These are phyloP conservation scores for Oceanodroma tethys DNA, from an alignment of 2,113 vertebrate genomes.

Conservation along the genomic window DNA sequence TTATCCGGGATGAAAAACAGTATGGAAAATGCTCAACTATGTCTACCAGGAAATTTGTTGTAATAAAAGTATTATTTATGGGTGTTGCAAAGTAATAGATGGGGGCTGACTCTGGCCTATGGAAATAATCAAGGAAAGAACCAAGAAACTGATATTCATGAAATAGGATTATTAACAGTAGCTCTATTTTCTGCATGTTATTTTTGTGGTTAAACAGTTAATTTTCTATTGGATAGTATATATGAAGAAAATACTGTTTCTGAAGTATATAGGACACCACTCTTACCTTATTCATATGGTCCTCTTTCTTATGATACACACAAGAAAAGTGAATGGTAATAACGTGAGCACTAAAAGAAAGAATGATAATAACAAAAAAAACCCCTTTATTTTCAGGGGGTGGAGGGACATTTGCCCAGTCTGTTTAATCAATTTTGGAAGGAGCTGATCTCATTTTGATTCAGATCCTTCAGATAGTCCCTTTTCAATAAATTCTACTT, in stretches of 20 bases:
- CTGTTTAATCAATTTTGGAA: neutral
- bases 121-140: neutral
- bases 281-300: neutral
- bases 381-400: rapidly evolving
- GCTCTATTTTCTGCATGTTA: neutral
- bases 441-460: neutral
- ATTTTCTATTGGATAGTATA: neutral
- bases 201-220: neutral
- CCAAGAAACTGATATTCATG: neutral
- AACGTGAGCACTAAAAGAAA: neutral
- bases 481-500: neutral
- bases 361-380: neutral
- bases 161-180: neutral
- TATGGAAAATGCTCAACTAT: neutral
- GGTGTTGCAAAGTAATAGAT: neutral
- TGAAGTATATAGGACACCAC: neutral
- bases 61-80: neutral
- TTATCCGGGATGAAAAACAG: neutral
- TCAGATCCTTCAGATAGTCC: neutral
- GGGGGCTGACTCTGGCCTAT: neutral
- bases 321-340: neutral
- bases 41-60: neutral
- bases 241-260: neutral
- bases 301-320: neutral
- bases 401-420: neutral